These are phyloP conservation scores for Coreius guichenoti DNA, from an alignment of 2,797 vertebrate genomes.

Conservation along the genomic window DNA sequence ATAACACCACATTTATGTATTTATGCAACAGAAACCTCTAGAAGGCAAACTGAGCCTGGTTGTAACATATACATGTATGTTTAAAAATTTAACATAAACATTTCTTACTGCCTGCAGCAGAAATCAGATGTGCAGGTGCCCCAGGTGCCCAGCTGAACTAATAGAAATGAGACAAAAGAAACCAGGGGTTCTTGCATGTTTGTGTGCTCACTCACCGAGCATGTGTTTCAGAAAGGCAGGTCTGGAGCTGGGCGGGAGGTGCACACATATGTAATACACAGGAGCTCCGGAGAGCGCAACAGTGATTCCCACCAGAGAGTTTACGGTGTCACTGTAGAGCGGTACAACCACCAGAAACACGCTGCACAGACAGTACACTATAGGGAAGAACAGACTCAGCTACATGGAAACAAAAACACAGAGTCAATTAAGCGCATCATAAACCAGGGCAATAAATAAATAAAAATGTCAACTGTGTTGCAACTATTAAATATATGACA, in stretches of 20 bases:
- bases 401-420: slow-evolving; percentile 59
- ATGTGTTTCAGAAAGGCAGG: slow-evolving; percentile 73
- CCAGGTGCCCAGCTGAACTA: not conserved
- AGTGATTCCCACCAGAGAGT: slow-evolving; percentile 83
- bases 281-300: slow-evolving; percentile 83
- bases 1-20: not conserved
- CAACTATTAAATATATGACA: not conserved
- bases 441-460: not conserved
- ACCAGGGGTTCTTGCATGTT: not conserved
- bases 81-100: not conserved
- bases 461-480: not conserved
- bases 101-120: not conserved
- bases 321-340: slow-evolving; percentile 83
- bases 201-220: slow-evolving; percentile 70
- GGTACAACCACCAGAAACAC: slow-evolving; percentile 84
- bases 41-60: slow-evolving; percentile 10
- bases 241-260: slow-evolving; percentile 77
- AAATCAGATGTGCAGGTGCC: not conserved
- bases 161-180: not conserved
- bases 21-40: not conserved
- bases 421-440: not conserved
- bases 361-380: slow-evolving; percentile 82
- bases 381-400: slow-evolving; percentile 84
- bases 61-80: not conserved
- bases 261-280: slow-evolving; percentile 79